Evolutionary conservation across 2,888 invertebrate genomes (phyloP).

Genomic region (Leptogaster cylindrica): DNA sequence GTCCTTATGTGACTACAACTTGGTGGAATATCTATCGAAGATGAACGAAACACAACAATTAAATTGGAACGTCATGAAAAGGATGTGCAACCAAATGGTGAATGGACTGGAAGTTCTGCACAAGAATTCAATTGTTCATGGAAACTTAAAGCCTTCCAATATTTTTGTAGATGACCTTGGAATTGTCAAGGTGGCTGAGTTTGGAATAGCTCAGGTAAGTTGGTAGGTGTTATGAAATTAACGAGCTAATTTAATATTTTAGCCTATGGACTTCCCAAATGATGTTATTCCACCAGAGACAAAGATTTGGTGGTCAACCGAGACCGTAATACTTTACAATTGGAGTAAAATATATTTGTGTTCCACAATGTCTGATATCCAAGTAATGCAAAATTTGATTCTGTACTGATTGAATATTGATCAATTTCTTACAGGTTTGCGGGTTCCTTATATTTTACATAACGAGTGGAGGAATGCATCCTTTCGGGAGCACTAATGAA

Average conservation of each 20-base stretch:
- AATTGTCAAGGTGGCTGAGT: slow-evolving; percentile 59
- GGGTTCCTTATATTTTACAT: slow-evolving; percentile 60
- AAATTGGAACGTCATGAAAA: slow-evolving; percentile 14
- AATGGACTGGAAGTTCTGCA: slow-evolving; percentile 58
- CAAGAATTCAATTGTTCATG: slow-evolving; percentile 58
- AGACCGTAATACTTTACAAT: slow-evolving; percentile 48
- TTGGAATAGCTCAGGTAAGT: slow-evolving; percentile 59
- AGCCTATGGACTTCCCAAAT: slow-evolving; percentile 12
- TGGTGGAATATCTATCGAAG: slow-evolving; percentile 57
- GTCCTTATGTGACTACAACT: slow-evolving; percentile 59
- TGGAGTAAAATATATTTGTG: slow-evolving; percentile 46
- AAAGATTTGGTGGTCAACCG: slow-evolving; percentile 53
- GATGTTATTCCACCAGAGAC: slow-evolving; percentile 42
- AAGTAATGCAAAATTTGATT: too few species aligned
- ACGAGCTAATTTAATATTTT: slow-evolving; percentile 1
- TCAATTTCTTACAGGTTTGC: slow-evolving; percentile 35
- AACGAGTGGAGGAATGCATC: slow-evolving; percentile 59
- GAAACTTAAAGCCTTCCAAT: slow-evolving; percentile 62
- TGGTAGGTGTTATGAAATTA: not conserved
- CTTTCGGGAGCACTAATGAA: slow-evolving; percentile 57
- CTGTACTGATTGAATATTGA: too few species aligned
- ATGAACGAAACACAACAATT: slow-evolving; percentile 39
- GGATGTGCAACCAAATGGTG: slow-evolving; percentile 48
- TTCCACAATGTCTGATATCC: slow-evolving; percentile 51
- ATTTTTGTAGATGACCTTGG: slow-evolving; percentile 60